Evolutionary conservation across 2,797 vertebrate species (phyloP), one percentile per base, ranked within the genome.

Genomic region (Odontamblyopus rebecca): DNA sequence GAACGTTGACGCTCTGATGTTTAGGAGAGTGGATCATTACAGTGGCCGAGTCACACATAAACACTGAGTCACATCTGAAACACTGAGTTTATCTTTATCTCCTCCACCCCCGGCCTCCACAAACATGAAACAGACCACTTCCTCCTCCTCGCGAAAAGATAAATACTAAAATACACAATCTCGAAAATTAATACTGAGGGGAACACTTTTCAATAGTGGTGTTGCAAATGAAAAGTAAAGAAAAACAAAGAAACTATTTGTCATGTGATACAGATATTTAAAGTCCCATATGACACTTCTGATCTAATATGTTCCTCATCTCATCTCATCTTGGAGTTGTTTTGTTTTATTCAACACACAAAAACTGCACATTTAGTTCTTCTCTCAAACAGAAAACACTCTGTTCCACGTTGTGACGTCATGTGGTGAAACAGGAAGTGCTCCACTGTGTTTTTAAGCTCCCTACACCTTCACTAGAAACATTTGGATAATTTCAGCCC

Each of bases 41-140:
- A 64, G 62, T 11, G n/a, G 41, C 23, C 44, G 62, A 64, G 35
- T 64, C 61, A 44, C 11, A 63, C 61, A 64, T 26, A 64, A 48
- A 64, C 62, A 64, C 15, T 27, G 62, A 38, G 27, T 64, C 62
- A 64, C 4, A 38, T 4, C 1, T 5, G 30, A 18, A 19, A 61
- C 35, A 38, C 35, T 38, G 6, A 32, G 32, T 35, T 38, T 62
- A 18, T 60, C 27, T 60, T 27, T 15, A 13, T 44, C 44, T 48
- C 38, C 35, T 48, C 26, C 5, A 23, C 62, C 38, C 13, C n/a
- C 12, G 27, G 62, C 38, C 4, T 48, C n/a, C 7, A 38, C 35
- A 48, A 11, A 26, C 38, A 64, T 27, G n/a, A 64, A 23, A 64
- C 12, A 16, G 23, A 2, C 61, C 1, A 2, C 61, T 11, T 32